These are phyloP conservation scores for Aspidoscelis tigris DNA, from an alignment of 2,113 vertebrate species.

Conservation along the genomic window DNA sequence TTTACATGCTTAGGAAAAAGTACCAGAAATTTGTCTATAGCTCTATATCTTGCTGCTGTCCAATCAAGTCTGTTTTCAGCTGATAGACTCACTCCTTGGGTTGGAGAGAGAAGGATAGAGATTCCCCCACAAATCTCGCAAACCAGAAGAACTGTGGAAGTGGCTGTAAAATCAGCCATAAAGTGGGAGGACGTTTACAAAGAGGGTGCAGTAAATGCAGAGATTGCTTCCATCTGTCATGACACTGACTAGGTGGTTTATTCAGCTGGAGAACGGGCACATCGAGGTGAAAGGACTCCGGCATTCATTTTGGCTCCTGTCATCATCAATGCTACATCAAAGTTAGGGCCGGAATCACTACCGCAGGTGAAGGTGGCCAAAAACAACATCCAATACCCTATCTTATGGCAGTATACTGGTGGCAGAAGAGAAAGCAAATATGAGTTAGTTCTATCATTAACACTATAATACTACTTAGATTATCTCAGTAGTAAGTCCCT, in stretches of 20 bases:
- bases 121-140: conserved; percentile 9
- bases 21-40: neutral
- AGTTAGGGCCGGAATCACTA: neutral
- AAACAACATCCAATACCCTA: neutral
- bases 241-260: neutral
- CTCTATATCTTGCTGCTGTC: conserved; percentile 14
- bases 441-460: neutral
- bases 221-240: conserved; percentile 17
- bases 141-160: conserved; percentile 11
- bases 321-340: neutral
- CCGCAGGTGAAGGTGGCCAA: neutral
- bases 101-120: neutral
- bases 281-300: neutral
- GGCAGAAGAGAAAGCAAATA: neutral
- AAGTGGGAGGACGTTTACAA: conserved; percentile 13
- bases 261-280: conserved; percentile 10
- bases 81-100: neutral
- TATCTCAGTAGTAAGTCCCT: neutral
- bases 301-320: neutral
- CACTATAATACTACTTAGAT: neutral
- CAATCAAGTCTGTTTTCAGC: neutral
- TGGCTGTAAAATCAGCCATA: conserved; percentile 32
- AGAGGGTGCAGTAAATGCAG: conserved; percentile 21
- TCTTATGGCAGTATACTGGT: neutral
- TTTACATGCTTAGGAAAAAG: neutral